Evolutionary conservation across 2,888 invertebrate species (phyloP).

Genomic region (Lasioglossum oenotherae): DNA sequence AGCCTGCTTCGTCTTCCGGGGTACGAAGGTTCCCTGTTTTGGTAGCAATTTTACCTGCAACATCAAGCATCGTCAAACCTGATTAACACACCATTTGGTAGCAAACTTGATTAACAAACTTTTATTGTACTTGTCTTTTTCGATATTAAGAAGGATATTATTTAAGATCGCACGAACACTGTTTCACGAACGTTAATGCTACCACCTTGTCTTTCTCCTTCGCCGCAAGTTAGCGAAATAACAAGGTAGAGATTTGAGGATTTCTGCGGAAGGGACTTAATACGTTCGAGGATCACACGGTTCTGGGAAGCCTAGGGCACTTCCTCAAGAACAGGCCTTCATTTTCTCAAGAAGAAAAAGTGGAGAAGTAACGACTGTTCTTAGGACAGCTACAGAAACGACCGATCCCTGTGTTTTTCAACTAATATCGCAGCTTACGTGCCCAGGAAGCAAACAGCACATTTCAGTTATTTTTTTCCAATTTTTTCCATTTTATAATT

Average conservation of each 20-base stretch:
- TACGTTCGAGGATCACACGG: constrained; percentile 8
- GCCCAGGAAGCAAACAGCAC: not conserved
- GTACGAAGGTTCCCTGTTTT: constrained; percentile 79
- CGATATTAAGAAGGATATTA: not conserved
- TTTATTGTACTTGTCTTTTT: not conserved
- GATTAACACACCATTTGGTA: not conserved
- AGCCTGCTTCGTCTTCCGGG: constrained; percentile 78
- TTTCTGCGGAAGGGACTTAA: not conserved
- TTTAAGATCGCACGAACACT: not conserved
- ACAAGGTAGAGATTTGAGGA: constrained; percentile 9
- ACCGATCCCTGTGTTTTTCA: not conserved
- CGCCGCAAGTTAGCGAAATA: constrained; percentile 1
- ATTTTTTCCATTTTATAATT: not conserved
- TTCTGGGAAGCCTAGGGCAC: constrained; percentile 10
- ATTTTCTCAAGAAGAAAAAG: not conserved
- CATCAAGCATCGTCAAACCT: not conserved
- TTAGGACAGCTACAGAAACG: not conserved
- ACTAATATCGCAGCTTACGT: not conserved
- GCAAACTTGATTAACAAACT: not conserved
- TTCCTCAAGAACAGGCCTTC: not conserved
- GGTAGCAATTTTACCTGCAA: constrained; percentile 81
- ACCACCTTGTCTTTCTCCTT: not conserved
- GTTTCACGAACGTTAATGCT: not conserved
- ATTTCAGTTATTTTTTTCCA: not conserved
- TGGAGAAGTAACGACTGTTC: not conserved